A percentile compares a stretch with the other conserved stretches of the same genome.
Conservation (phyloP, 2,113 vertebrate species). For the Nothoprocta pentlandii region DNA sequence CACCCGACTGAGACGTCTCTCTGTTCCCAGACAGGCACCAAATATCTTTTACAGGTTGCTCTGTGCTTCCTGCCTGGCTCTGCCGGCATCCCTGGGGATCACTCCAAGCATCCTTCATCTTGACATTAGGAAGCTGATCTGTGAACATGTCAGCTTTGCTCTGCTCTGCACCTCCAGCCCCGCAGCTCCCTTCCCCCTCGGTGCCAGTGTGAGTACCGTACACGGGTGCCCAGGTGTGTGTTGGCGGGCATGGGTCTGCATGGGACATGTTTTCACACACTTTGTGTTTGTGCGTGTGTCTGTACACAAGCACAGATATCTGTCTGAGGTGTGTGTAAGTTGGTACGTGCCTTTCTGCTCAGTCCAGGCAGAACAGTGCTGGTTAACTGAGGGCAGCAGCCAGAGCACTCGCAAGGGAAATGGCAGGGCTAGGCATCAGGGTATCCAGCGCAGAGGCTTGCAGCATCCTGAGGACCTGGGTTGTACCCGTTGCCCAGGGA, state of each 20-base stretch:
- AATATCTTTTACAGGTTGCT: not conserved
- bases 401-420: accelerated
- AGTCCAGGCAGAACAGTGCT: accelerated
- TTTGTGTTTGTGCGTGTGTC: not conserved
- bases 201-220: not conserved
- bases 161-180: accelerated
- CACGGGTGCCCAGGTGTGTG: accelerated
- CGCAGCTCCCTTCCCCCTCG: not conserved
- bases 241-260: accelerated
- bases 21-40: not conserved
- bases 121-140: not conserved
- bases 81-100: not conserved
- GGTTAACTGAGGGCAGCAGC: not conserved
- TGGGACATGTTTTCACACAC: accelerated
- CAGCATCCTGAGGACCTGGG: not conserved
- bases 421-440: accelerated
- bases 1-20: not conserved
- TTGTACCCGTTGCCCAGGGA: accelerated
- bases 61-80: not conserved
- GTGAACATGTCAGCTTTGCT: not conserved
- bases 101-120: not conserved
- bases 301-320: not conserved
- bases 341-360: too few species aligned
- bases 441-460: not conserved
- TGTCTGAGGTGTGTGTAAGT: not conserved